Base-by-base conservation (phyloP, 2,888 invertebrate species). In the Flexamia atlantica region DNA sequence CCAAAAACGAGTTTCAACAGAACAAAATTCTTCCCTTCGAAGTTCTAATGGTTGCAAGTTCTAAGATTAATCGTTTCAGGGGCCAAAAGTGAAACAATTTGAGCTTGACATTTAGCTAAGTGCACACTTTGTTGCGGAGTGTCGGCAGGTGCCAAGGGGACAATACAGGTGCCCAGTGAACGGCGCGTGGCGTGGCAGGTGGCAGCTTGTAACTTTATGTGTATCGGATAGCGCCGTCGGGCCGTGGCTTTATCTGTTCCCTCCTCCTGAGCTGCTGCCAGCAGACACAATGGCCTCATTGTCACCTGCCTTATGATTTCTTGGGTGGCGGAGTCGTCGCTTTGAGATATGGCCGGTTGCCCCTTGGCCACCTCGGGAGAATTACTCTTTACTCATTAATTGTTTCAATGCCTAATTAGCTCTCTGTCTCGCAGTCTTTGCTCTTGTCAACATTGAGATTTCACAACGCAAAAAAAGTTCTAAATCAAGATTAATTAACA, bases 391-490 rank as follows among this genome's bases (percentile, higher is more conserved):
- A 28, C 64, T 14, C 28, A 30, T 30, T 64, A 64, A 64, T 64
- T 64, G 30, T 30, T 64, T 64, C 28, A 64, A 64, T 64, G 64
- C 64, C 64, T 28, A 64, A 64, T 64, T 64, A 64, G 64, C 53
- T 9, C 9, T 17, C 12, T 30, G 64, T 28, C 64, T 28, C 30
- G 17, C 64, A 14, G 64, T 4, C 64, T 57, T 57, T 23, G 3
- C 20, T 57, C 20, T 57, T 57, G 12, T 50, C 3, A 5, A 57
- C 57, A 23, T 57, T 23, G 57, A 23, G 14, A 10, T 46, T 14
- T 23, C 57, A 12, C 23, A 23, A 17, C 50, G 17, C 50, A 50
- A 50, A 57, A 7, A 57, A 57, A 1, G 9, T 20, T 25, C 57
- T 2, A 7, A 14, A 57, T 20, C 57, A 46, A 46, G 12, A 14